A percentile compares a stretch with the other conserved stretches of the same genome.
phyloP scores from a whole-genome alignment of 2,797 vertebrate species.

The Pristis pectinata region DNA sequence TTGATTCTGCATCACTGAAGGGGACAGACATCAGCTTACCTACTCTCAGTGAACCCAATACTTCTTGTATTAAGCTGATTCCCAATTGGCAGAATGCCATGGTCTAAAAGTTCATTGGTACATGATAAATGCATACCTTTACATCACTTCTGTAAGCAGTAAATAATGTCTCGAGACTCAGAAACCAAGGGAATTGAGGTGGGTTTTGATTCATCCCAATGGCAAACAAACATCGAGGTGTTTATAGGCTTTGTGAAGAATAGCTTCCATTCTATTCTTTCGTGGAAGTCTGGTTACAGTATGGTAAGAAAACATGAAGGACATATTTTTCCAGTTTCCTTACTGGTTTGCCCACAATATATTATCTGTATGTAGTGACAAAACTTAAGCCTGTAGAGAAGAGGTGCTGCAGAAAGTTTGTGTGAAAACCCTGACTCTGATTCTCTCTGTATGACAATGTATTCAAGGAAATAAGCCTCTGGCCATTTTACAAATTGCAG shows the following conservation, averaged over 20 bases:
- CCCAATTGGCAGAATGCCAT: not conserved
- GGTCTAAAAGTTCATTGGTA: not conserved
- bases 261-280: not conserved
- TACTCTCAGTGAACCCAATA: not conserved
- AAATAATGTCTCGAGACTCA: not conserved
- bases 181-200: slow-evolving; percentile 8
- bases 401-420: not conserved
- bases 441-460: not conserved
- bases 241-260: not conserved
- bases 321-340: not conserved
- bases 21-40: too few relatives aligned
- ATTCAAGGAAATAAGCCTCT: slow-evolving; percentile 17
- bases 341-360: not conserved
- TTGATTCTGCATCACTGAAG: not conserved
- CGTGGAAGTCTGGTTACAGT: not conserved
- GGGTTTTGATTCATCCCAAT: too few relatives aligned
- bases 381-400: not conserved
- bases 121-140: not conserved
- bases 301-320: not conserved
- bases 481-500: slow-evolving; percentile 20
- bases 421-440: not conserved
- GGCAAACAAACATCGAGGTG: not conserved
- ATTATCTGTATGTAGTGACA: not conserved
- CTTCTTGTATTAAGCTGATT: too few relatives aligned
- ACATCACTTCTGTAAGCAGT: not conserved